Evolutionary conservation across 2,888 invertebrate genomes (phyloP).

Genomic region (Diploptera punctata): DNA sequence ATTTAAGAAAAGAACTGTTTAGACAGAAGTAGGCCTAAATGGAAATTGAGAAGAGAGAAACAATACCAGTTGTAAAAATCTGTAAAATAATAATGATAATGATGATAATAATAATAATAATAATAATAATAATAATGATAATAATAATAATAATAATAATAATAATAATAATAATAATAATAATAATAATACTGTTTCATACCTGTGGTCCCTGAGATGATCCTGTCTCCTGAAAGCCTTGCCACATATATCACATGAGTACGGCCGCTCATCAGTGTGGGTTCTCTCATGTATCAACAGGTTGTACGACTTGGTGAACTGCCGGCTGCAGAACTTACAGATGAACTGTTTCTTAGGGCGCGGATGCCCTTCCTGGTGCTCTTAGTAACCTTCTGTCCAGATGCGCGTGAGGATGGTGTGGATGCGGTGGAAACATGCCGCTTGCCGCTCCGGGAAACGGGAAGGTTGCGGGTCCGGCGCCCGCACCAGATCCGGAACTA

Average conservation of each 20-base stretch:
- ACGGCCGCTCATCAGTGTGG: conserved; percentile 96
- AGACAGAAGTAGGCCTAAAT: too few species aligned
- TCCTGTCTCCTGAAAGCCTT: conserved; percentile 98
- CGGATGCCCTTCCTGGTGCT: conserved; percentile 59
- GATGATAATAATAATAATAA: too few species aligned
- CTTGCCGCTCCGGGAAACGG: conserved; percentile 54
- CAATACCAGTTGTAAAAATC: too few species aligned
- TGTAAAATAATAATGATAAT: too few species aligned
- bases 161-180: too few species aligned
- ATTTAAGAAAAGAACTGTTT: too few species aligned
- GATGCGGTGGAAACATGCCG: conserved; percentile 39
- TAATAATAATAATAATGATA: too few species aligned
- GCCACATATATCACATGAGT: conserved; percentile 96
- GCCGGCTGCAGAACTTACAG: conserved; percentile 96
- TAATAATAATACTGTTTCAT: too few species aligned
- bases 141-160: too few species aligned
- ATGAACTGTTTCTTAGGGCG: conserved; percentile 95
- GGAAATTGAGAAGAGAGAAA: too few species aligned
- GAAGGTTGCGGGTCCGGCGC: conserved; percentile 22
- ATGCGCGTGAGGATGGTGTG: conserved; percentile 57
- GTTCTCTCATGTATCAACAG: conserved; percentile 96
- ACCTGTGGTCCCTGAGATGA: conserved; percentile 93
- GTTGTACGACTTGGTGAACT: conserved; percentile 98
- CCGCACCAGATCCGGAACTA: conserved; percentile 56
- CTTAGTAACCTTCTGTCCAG: conserved; percentile 72